A percentile compares a stretch with the other conserved stretches of the same genome.
These are phyloP conservation scores for Catotricha subobsoleta DNA, from an alignment of 2,888 invertebrate genomes.

Conservation along the genomic window DNA sequence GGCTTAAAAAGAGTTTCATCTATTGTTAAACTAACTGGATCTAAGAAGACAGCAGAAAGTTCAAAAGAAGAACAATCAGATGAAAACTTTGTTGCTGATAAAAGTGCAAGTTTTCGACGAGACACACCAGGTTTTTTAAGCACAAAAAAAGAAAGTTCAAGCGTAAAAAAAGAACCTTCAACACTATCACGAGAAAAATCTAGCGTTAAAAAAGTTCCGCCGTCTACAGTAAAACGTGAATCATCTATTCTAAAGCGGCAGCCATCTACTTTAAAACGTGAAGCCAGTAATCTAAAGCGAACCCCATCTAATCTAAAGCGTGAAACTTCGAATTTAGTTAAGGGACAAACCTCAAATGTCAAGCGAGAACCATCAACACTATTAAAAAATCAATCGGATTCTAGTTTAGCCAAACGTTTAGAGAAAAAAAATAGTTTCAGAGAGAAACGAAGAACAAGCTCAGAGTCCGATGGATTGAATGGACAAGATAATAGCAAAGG, in stretches of 20 bases:
- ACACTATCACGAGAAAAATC: conserved; percentile 1
- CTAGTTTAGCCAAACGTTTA: conserved; percentile 19
- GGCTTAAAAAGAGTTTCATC: background rate
- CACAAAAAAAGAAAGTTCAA: background rate
- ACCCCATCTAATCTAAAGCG: conserved; percentile 11
- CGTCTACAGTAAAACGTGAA: conserved; percentile 16
- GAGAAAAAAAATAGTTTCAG: conserved; percentile 15
- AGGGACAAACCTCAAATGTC: background rate
- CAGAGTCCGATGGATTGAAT: conserved; percentile 5
- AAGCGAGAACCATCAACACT: conserved; percentile 4
- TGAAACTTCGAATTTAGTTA: conserved; percentile 8
- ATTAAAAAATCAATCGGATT: conserved; percentile 21
- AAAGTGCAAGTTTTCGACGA: background rate
- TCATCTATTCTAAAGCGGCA: conserved; percentile 16
- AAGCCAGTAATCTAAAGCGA: conserved; percentile 11
- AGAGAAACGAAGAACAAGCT: conserved; percentile 2
- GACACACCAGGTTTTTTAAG: too few relatives aligned
- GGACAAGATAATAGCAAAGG: conserved; percentile 6
- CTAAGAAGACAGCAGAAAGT: background rate
- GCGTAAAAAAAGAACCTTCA: conserved; percentile 5
- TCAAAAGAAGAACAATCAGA: background rate
- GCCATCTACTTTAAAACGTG: conserved; percentile 11
- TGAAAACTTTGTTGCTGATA: background rate
- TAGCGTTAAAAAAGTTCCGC: conserved; percentile 6
- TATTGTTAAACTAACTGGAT: background rate